Percentiles rank a stretch among this genome's conserved stretches.
Conservation (phyloP, 2,888 invertebrate genomes). For the Heliconius hortense region DNA sequence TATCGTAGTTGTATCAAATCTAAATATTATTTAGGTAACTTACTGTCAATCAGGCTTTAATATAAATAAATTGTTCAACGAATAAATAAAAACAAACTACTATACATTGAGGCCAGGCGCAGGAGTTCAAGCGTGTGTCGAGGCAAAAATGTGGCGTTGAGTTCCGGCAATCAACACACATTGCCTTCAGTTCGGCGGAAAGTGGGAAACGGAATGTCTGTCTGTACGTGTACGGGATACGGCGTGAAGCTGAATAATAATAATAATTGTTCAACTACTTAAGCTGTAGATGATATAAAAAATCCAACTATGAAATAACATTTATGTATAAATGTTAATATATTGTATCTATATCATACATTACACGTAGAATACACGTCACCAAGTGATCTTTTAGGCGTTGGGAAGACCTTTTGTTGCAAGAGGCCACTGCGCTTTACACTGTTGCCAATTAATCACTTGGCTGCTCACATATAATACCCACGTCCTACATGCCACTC, state of each 20-base stretch:
- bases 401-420: slow-evolving; percentile 49
- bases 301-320: not conserved
- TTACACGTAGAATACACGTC: slow-evolving; percentile 8
- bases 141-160: too few relatives aligned
- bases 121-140: too few relatives aligned
- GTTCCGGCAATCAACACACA: too few relatives aligned
- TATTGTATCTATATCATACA: not conserved
- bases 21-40: not conserved
- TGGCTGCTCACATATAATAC: slow-evolving; percentile 48
- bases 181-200: too few relatives aligned
- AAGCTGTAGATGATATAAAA: too few relatives aligned
- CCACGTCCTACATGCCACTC: slow-evolving; percentile 41
- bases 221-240: too few relatives aligned
- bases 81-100: too few relatives aligned
- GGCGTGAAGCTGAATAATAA: too few relatives aligned
- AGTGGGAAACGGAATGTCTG: too few relatives aligned
- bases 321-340: not conserved
- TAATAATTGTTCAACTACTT: too few relatives aligned
- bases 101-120: too few relatives aligned
- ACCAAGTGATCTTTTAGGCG: slow-evolving; percentile 31
- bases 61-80: not conserved
- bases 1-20: not conserved
- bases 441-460: slow-evolving; percentile 58
- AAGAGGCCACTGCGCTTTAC: slow-evolving; percentile 46
- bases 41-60: not conserved